Conservation (phyloP, 2,888 invertebrate genomes). For the Falcaria lacertinaria region DNA sequence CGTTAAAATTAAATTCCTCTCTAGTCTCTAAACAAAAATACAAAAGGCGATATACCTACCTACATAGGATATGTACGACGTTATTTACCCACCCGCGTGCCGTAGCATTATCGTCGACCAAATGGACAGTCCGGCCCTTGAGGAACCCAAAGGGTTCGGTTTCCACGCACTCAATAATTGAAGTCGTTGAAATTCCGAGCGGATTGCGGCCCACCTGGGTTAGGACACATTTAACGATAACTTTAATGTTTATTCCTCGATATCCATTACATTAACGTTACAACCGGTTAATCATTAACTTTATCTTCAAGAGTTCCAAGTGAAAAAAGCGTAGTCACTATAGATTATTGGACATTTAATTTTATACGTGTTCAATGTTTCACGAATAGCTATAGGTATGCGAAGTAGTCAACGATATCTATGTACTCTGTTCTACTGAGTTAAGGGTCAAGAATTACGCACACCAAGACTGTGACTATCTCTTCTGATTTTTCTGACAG, state of each 20-base stretch:
- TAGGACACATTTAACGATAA: conserved; percentile 59
- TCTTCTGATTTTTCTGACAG: too few relatives aligned
- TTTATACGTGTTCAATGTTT: too few relatives aligned
- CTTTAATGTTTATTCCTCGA: conserved; percentile 67
- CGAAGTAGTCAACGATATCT: too few relatives aligned
- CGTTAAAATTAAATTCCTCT: background rate
- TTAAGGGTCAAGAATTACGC: too few relatives aligned
- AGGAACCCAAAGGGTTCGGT: conserved; percentile 69
- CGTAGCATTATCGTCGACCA: conserved; percentile 62
- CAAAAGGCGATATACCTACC: conserved; percentile 33
- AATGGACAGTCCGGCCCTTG: conserved; percentile 74
- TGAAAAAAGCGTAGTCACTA: too few relatives aligned
- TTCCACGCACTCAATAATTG: conserved; percentile 76
- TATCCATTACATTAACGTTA: background rate
- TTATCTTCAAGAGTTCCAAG: background rate
- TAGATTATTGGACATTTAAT: too few relatives aligned
- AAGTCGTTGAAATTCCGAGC: conserved; percentile 75
- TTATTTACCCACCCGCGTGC: conserved; percentile 46
- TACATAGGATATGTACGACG: conserved; percentile 55
- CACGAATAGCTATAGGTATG: too few relatives aligned
- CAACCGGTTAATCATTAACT: background rate
- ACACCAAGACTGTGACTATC: too few relatives aligned
- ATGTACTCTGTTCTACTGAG: too few relatives aligned
- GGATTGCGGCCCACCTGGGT: conserved; percentile 57
- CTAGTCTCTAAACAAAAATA: conserved; percentile 22